Conservation (phyloP, 1,140 invertebrate genomes). For the Orius insidiosus region DNA sequence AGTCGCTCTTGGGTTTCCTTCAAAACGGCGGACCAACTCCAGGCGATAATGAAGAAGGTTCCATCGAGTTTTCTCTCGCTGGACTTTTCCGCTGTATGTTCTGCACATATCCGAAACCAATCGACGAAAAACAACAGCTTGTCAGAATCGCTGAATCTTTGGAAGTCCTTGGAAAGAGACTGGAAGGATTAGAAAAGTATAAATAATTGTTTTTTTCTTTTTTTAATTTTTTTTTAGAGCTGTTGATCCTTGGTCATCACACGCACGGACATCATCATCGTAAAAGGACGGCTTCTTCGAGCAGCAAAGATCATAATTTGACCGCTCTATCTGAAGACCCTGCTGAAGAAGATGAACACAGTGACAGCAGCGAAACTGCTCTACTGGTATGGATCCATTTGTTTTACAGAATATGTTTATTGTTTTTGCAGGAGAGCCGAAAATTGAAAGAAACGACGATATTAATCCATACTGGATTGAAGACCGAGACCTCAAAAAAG, state of each 20-base stretch:
- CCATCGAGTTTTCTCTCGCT: constrained; percentile 74
- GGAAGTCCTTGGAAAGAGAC: constrained; percentile 55
- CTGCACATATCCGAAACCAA: constrained; percentile 72
- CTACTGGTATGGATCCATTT: constrained; percentile 27
- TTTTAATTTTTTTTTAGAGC: constrained; percentile 27
- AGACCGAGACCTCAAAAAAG: constrained; percentile 74
- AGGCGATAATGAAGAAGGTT: constrained; percentile 65
- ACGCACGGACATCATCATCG: constrained; percentile 25
- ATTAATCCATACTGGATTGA: constrained; percentile 90
- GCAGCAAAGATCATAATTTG: constrained; percentile 35
- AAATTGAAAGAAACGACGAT: constrained; percentile 60
- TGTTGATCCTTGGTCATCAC: constrained; percentile 37
- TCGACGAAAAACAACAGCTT: constrained; percentile 70
- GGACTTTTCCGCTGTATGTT: constrained; percentile 79
- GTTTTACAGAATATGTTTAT: constrained; percentile 1
- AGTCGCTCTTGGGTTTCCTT: constrained; percentile 65
- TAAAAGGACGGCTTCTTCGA: constrained; percentile 39
- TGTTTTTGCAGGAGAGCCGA: constrained; percentile 22
- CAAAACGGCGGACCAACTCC: constrained; percentile 42
- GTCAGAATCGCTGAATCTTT: constrained; percentile 70
- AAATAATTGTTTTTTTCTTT: neutral
- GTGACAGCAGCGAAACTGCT: constrained; percentile 49
- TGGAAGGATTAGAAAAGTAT: constrained; percentile 67
- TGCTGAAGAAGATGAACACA: constrained; percentile 33
- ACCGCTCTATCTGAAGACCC: constrained; percentile 44